A percentile compares a stretch with the other conserved stretches of the same genome.
Conservation (phyloP, 1,140 invertebrate species). For the Drosophila mayri region DNA sequence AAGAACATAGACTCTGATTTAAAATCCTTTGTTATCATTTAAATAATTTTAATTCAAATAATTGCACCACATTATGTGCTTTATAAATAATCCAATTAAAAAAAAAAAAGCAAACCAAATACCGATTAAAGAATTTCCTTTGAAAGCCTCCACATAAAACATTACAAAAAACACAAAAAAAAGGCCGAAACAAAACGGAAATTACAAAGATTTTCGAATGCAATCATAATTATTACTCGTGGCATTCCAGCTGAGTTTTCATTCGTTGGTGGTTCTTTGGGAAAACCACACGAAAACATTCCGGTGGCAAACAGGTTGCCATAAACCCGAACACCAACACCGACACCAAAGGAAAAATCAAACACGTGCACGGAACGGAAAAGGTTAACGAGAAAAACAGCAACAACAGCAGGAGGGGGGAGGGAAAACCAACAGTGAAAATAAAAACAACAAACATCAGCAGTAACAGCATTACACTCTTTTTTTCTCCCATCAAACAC, state of each 20-base stretch:
- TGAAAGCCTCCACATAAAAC: conserved; percentile 4
- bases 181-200: conserved; percentile 15
- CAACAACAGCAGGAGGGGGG: neutral
- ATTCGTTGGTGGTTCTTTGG: conserved; percentile 30
- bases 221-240: conserved; percentile 49
- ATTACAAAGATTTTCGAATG: conserved; percentile 40
- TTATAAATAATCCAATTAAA: conserved; percentile 4
- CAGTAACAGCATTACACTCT: conserved; percentile 33
- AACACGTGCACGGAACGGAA: conserved; percentile 48
- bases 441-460: conserved; percentile 30
- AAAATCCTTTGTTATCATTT: neutral
- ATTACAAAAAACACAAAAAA: conserved; percentile 6
- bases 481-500: conserved; percentile 24
- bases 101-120: conserved; percentile 4
- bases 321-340: conserved; percentile 26
- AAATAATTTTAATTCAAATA: neutral
- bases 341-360: conserved; percentile 30
- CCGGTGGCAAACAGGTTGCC: conserved; percentile 73
- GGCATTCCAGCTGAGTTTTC: conserved; percentile 45
- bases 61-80: neutral
- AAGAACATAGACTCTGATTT: neutral
- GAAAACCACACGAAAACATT: conserved; percentile 62
- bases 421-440: conserved; percentile 23
- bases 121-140: conserved; percentile 21
- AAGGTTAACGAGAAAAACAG: conserved; percentile 42